phyloP scores from a whole-genome alignment of 2,113 vertebrate genomes.

The Asarcornis scutulata region DNA sequence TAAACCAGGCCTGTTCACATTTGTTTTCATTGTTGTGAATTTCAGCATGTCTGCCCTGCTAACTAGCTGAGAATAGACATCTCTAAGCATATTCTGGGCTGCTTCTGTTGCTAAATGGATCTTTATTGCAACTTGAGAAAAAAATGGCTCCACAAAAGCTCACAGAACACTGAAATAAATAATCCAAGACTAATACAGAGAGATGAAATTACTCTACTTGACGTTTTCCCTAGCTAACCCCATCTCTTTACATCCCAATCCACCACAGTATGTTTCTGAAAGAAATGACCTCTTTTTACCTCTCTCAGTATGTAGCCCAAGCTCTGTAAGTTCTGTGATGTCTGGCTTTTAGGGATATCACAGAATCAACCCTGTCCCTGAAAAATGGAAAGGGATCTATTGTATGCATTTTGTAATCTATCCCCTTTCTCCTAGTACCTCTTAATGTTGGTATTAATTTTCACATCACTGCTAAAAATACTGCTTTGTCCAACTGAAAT shows the following conservation, averaged over 20 bases:
- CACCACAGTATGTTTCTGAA: constrained; percentile 17
- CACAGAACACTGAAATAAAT: neutral
- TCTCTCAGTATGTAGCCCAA: constrained; percentile 25
- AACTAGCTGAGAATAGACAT: neutral
- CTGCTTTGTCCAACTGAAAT: neutral
- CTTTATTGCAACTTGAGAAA: neutral
- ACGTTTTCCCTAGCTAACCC: constrained; percentile 5
- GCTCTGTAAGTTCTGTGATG: constrained; percentile 46
- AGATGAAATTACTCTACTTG: neutral
- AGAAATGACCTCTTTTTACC: constrained; percentile 37
- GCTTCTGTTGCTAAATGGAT: neutral
- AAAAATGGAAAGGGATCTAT: neutral
- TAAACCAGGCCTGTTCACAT: neutral
- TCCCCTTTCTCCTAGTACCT: neutral
- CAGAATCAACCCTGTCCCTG: neutral
- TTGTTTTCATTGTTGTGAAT: neutral
- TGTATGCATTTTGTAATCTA: constrained; percentile 1
- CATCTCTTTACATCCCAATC: constrained; percentile 2
- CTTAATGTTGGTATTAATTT: neutral
- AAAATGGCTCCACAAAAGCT: neutral
- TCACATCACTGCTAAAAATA: neutral
- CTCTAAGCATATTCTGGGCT: neutral
- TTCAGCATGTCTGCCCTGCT: neutral
- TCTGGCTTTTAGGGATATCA: constrained; percentile 51
- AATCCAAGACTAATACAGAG: neutral